Percentiles rank a stretch among this genome's conserved stretches.
phyloP scores from a whole-genome alignment of 1,140 invertebrate species.

The Frieseomelitta varia region DNA sequence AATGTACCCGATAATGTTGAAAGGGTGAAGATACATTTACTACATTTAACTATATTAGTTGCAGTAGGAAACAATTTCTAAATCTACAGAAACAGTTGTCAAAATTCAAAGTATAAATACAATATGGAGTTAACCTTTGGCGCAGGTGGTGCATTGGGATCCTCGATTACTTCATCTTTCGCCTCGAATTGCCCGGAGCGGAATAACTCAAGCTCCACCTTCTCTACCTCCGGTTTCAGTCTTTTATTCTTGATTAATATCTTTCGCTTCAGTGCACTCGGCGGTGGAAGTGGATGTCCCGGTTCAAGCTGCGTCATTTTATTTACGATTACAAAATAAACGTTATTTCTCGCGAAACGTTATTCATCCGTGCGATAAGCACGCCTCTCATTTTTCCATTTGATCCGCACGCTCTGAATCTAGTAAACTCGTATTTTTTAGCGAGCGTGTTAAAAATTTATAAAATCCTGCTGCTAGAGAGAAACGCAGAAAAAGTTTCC shows the following conservation, averaged over 20 bases:
- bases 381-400: not conserved
- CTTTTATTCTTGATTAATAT: slow-evolving; percentile 99
- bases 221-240: slow-evolving; percentile 98
- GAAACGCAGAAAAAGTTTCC: not conserved
- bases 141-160: slow-evolving; percentile 89
- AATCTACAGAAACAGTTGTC: not conserved
- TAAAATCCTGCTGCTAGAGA: not conserved
- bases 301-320: slow-evolving; percentile 88
- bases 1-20: too few species aligned
- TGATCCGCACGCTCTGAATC: not conserved
- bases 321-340: slow-evolving; percentile 37
- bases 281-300: slow-evolving; percentile 93
- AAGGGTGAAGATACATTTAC: too few species aligned
- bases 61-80: too few species aligned
- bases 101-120: not conserved
- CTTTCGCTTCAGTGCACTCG: slow-evolving; percentile 93
- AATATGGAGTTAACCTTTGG: slow-evolving; percentile 69
- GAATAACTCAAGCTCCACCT: slow-evolving; percentile 94
- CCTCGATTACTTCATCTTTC: slow-evolving; percentile 92
- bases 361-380: slow-evolving; percentile 1
- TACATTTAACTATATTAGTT: too few species aligned
- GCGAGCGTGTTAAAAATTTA: not conserved
- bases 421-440: not conserved
- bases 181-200: slow-evolving; percentile 95
- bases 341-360: not conserved